Conservation (phyloP, 1,140 invertebrate genomes). For the Dolichoris vasculosae region DNA sequence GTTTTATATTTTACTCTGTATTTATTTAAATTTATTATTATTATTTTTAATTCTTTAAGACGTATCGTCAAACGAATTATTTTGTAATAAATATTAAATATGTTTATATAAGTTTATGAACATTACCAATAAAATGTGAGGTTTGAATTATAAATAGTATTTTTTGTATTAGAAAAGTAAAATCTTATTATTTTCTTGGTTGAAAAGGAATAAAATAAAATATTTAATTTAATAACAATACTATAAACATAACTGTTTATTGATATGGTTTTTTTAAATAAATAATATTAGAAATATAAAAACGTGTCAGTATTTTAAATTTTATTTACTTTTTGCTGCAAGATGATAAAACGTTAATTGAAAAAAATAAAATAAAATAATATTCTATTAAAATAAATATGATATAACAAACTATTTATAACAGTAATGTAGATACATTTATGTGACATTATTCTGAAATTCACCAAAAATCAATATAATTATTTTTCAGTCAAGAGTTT, state of each 20-base stretch:
- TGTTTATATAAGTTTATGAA: no score
- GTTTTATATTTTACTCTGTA: background rate
- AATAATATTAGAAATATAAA: background rate
- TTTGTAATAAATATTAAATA: no score
- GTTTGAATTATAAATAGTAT: background rate
- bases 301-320: background rate
- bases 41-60: no score
- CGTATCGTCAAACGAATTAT: no score
- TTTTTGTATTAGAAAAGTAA: background rate
- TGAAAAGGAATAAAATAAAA: background rate
- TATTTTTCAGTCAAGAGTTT: background rate
- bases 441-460: no score
- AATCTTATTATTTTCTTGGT: background rate
- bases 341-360: background rate
- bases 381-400: background rate
- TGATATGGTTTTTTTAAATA: background rate
- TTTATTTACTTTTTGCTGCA: background rate
- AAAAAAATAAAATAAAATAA: background rate
- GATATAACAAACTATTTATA: background rate
- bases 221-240: background rate
- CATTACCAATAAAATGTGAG: no score
- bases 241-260: background rate
- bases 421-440: background rate
- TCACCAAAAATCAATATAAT: no score
- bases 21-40: background rate